Evolutionary conservation across 2,797 vertebrate genomes (phyloP).

Genomic region (Psittacula derbiana): DNA sequence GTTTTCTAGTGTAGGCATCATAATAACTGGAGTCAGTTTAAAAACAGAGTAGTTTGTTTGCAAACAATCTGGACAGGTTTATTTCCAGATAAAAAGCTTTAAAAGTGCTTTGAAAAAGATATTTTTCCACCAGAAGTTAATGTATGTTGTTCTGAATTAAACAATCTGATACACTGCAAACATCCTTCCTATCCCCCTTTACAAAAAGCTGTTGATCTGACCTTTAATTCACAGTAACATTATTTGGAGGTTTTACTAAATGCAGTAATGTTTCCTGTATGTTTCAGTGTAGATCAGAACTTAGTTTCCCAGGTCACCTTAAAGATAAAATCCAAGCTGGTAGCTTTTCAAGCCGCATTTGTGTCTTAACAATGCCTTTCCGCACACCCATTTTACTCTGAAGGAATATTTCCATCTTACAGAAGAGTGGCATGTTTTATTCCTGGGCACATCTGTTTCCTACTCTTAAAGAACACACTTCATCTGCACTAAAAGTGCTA

Average conservation of each 20-base stretch:
- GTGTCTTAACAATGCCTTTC: neutral
- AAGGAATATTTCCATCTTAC: neutral
- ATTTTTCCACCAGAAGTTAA: neutral
- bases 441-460: constrained; percentile 38
- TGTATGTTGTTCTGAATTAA: neutral
- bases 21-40: neutral
- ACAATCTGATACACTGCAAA: neutral
- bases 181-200: neutral
- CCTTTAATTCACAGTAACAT: neutral
- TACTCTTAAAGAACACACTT: neutral
- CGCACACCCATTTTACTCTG: neutral
- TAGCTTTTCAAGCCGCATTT: neutral
- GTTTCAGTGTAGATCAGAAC: neutral
- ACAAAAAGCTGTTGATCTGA: neutral
- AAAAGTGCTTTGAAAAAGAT: neutral
- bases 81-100: neutral
- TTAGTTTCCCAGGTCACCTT: constrained; percentile 19
- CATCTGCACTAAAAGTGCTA: neutral
- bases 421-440: constrained; percentile 10
- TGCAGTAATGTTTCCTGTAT: neutral
- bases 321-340: constrained; percentile 24
- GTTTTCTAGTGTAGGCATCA: neutral
- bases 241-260: neutral
- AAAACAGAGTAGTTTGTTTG: neutral
- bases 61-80: neutral